Percentiles rank a stretch among this genome's conserved stretches.
Conservation (phyloP, 2,888 invertebrate species). For the Trileptium ribeirensis region DNA sequence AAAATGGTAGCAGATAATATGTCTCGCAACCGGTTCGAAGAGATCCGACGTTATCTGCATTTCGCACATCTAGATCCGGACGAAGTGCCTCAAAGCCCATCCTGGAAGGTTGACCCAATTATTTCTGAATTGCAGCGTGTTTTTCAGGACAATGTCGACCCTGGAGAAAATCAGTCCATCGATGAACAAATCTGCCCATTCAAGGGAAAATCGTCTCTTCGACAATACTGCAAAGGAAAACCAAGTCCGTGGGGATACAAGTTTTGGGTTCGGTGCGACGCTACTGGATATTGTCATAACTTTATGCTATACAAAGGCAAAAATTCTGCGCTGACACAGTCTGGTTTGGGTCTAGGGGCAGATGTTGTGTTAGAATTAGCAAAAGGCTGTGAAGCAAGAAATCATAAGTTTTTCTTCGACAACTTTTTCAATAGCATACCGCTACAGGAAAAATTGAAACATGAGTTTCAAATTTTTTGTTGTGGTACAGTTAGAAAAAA, state of each 20-base stretch:
- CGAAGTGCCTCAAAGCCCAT: no score
- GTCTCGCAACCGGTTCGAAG: constrained; percentile 29
- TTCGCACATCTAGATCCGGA: constrained; percentile 15
- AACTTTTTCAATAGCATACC: neutral
- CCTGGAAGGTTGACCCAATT: constrained; percentile 31
- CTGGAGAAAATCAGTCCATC: constrained; percentile 30
- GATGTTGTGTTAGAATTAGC: neutral
- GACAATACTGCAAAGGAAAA: neutral
- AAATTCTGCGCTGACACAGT: neutral
- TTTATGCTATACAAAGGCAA: constrained; percentile 7
- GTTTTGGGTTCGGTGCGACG: neutral
- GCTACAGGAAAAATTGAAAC: neutral
- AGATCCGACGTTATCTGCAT: constrained; percentile 23
- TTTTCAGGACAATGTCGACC: neutral
- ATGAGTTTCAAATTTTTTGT: neutral
- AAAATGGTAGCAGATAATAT: no score
- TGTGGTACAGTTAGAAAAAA: neutral
- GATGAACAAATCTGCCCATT: constrained; percentile 36
- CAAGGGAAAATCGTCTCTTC: constrained; percentile 25
- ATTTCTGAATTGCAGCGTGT: neutral
- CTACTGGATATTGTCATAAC: constrained; percentile 4
- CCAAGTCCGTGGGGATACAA: constrained; percentile 1
- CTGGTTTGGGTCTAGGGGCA: neutral
- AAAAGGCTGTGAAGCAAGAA: no score
- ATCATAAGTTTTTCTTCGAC: neutral